Evolutionary conservation across 2,113 vertebrate species (phyloP), one percentile per base, ranked within the genome.

Genomic region (Lophura nycthemera): DNA sequence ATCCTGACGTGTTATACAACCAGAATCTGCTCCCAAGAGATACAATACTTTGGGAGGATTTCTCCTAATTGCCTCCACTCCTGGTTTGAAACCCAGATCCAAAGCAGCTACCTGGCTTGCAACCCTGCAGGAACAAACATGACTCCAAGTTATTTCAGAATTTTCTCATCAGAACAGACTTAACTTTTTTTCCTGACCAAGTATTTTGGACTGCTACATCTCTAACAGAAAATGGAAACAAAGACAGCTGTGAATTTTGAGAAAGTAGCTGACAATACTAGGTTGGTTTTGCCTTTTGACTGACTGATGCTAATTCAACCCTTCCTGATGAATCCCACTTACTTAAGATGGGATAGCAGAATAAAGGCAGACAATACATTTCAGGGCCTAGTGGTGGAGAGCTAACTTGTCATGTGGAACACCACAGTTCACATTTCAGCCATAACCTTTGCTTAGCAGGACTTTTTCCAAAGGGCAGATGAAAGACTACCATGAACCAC

Each of bases 41-140:
- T 99, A 99, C 47, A 99, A 75, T 15, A 99, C 97, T 98, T 99
- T 99, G 61, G 99, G 99, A 59, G 98, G 98, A 84, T 97, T 98
- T 77, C 98, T 99, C 67, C 99, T 98, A 96, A 99, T 98, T 72
- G 98, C 97, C 13, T 99, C 99, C 30, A 99, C 98, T n/a, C 99
- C 99, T 64, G 99, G 98, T 96, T 99, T 99, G 98, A 99, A 99
- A 61, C 99, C 99, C 89, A 99, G 97, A 93, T 99, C 99, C 96
- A 99, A 96, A 30, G 99, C 99, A 95, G 99, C 99, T 22, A 99
- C 99, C 92, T 99, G 99, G 97, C 99, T 99, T 95, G 99, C 99
- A 96, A 99, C 98, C 95, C 99, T 99, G 88, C n/a, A 92, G 64
- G 72, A 92, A 95, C 1, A 67, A 81, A 91, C 48, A 93, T 7